Percentiles rank a stretch among this genome's conserved stretches.
These are phyloP conservation scores for Teinopalpus imperialis DNA, from an alignment of 2,888 invertebrate species.

Conservation along the genomic window DNA sequence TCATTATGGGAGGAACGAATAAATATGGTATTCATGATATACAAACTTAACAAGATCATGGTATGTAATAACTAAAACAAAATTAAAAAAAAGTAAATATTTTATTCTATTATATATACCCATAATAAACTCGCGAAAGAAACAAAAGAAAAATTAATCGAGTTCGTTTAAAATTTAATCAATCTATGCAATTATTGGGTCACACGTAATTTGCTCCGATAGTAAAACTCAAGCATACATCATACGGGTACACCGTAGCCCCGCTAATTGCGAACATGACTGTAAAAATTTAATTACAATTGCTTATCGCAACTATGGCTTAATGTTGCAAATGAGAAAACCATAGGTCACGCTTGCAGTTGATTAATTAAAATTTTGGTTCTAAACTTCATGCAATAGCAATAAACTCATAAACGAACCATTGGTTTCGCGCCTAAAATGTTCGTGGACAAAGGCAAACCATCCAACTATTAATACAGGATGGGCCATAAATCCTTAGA, in stretches of 20 bases:
- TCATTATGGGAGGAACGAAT: no score
- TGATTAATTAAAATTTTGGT: conserved; percentile 49
- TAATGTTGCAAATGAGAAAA: conserved; percentile 59
- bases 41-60: no score
- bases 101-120: no score
- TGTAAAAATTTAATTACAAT: conserved; percentile 69
- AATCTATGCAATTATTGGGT: conserved; percentile 45
- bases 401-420: background rate
- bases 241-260: conserved; percentile 51
- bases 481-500: no score
- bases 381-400: background rate
- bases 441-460: conserved; percentile 1
- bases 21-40: no score
- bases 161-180: conserved; percentile 41
- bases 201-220: conserved; percentile 57
- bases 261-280: conserved; percentile 65
- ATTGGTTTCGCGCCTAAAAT: conserved; percentile 3
- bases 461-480: no score
- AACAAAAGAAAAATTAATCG: conserved; percentile 1
- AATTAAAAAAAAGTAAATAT: no score
- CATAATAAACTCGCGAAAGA: no score
- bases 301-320: conserved; percentile 55
- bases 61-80: no score
- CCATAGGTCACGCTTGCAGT: conserved; percentile 33
- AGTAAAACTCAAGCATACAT: conserved; percentile 37